These are phyloP conservation scores for Chloromyia formosa DNA, from an alignment of 2,888 invertebrate species.

Conservation along the genomic window DNA sequence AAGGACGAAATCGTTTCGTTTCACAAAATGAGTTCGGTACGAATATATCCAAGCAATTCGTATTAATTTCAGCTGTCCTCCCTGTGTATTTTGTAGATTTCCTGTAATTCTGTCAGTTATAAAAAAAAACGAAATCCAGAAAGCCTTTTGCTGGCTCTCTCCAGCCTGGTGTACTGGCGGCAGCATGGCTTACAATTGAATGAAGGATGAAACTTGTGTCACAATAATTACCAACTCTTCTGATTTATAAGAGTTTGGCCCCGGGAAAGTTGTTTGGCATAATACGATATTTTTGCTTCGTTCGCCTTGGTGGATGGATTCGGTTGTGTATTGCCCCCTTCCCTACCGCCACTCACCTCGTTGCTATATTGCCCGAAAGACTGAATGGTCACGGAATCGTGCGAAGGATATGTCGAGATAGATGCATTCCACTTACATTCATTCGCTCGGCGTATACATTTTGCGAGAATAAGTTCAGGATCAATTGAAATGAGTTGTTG, in stretches of 20 bases:
- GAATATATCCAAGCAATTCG: conserved; percentile 23
- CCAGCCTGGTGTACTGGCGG: conserved; percentile 22
- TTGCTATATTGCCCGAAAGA: conserved; percentile 13
- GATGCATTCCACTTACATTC: not conserved
- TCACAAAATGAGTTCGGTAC: conserved; percentile 19
- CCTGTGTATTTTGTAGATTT: not conserved
- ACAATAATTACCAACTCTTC: conserved; percentile 44
- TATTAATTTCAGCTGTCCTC: conserved; percentile 41
- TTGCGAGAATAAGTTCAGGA: conserved; percentile 33
- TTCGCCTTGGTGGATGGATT: too few relatives aligned
- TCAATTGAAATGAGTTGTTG: conserved; percentile 44
- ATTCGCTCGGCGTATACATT: conserved; percentile 1
- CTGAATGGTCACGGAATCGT: not conserved
- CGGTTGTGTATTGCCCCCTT: too few relatives aligned
- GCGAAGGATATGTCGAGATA: conserved; percentile 11
- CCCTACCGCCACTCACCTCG: not conserved
- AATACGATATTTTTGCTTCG: not conserved
- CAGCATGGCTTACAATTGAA: conserved; percentile 28
- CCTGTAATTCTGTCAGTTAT: too few relatives aligned
- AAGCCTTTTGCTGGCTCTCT: not conserved
- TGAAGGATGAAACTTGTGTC: conserved; percentile 42
- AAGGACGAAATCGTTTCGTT: not conserved
- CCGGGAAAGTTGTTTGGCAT: conserved; percentile 38
- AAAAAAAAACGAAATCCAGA: not conserved
- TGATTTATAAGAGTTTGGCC: conserved; percentile 41